phyloP scores from a whole-genome alignment of 2,797 vertebrate species.

The Sus cebifrons region DNA sequence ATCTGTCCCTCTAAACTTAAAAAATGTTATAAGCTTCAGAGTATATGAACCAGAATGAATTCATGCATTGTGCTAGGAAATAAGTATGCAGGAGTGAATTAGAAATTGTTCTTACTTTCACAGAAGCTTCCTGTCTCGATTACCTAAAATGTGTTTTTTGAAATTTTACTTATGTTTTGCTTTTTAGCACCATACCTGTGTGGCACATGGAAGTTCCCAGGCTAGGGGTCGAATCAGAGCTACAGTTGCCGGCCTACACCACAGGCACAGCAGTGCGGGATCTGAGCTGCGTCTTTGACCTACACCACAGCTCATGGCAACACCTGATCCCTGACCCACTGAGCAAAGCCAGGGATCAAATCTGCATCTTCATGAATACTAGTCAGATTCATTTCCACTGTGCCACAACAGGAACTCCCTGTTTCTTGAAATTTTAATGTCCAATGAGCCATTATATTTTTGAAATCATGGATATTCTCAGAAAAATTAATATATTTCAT shows the following conservation, averaged over 20 bases:
- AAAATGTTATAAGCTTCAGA: background rate
- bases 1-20: background rate
- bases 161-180: background rate
- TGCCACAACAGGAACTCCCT: no score
- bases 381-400: no score
- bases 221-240: no score
- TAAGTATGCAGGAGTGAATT: background rate
- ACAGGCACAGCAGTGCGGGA: no score
- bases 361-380: no score
- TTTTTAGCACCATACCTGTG: no score
- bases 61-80: background rate
- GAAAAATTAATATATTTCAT: constrained; percentile 16
- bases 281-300: no score
- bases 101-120: constrained; percentile 11
- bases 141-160: constrained; percentile 28
- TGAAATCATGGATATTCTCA: background rate
- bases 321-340: no score
- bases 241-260: no score
- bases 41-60: background rate
- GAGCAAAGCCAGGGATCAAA: no score
- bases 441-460: background rate
- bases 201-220: no score
- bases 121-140: background rate
- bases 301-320: no score
- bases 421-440: background rate